phyloP scores from a whole-genome alignment of 2,113 vertebrate genomes.

The Mormyrus lacerda region DNA sequence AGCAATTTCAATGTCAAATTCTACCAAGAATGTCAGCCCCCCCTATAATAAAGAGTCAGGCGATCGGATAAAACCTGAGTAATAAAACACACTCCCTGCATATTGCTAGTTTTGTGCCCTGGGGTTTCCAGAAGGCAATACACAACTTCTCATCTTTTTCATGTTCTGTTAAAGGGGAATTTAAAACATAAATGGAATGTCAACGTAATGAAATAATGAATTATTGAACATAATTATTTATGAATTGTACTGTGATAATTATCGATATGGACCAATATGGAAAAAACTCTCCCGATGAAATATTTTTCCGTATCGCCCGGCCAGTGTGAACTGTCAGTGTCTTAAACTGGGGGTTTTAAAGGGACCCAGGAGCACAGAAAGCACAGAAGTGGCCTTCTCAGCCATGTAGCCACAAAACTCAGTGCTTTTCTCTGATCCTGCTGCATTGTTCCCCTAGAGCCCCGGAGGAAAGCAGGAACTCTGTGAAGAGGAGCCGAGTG shows the following conservation, averaged over 20 bases:
- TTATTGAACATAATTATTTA: not conserved
- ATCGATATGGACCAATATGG: not conserved
- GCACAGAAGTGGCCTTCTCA: not conserved
- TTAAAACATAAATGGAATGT: not conserved
- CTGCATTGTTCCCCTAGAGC: conserved; percentile 26
- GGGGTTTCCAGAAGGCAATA: not conserved
- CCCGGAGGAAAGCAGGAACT: conserved; percentile 17
- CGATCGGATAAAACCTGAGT: not conserved
- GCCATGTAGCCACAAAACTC: not conserved
- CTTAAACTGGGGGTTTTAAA: no score
- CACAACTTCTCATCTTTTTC: not conserved
- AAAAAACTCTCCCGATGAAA: not conserved
- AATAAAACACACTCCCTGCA: not conserved
- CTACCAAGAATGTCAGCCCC: no score
- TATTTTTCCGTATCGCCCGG: not conserved
- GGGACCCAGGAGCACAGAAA: not conserved
- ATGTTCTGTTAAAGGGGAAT: not conserved
- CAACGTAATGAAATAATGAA: not conserved
- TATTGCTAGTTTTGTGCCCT: not conserved
- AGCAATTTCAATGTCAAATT: not conserved
- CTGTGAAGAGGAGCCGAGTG: conserved; percentile 61
- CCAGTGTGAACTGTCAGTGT: not conserved
- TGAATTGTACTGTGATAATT: not conserved
- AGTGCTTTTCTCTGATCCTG: conserved; percentile 10
- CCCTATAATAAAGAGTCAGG: not conserved